Evolutionary conservation across 2,113 vertebrate species (phyloP).

Genomic region (Plecturocebus donacophilus): DNA sequence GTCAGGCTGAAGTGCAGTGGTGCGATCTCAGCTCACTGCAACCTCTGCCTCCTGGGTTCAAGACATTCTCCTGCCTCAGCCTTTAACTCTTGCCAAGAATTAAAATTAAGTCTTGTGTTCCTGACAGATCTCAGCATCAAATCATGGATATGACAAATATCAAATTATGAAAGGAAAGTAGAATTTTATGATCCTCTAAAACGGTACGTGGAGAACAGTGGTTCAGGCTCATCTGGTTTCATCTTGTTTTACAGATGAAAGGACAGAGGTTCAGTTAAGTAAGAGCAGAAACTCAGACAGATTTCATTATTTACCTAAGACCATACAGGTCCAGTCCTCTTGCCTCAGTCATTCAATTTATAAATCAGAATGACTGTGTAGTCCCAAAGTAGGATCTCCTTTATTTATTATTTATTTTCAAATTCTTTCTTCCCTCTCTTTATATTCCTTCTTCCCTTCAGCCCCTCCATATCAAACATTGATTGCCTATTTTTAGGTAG

Average conservation of each 20-base stretch:
- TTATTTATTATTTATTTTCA: not conserved
- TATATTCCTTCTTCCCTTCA: not conserved
- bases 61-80: too few relatives aligned
- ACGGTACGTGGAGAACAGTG: not conserved
- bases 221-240: not conserved
- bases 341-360: not conserved
- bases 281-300: not conserved
- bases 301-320: not conserved
- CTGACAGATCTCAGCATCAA: not conserved
- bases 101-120: not conserved
- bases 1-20: too few relatives aligned
- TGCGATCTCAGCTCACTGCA: too few relatives aligned
- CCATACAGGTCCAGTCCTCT: not conserved
- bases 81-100: not conserved
- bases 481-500: not conserved
- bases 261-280: not conserved
- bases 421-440: not conserved
- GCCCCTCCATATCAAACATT: not conserved
- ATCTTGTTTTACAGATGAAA: not conserved
- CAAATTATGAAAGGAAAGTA: not conserved
- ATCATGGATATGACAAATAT: not conserved
- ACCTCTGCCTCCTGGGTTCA: too few relatives aligned
- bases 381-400: not conserved
- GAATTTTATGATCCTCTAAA: conserved; percentile 2
- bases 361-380: not conserved